Conservation (phyloP, 1,140 invertebrate species). For the Cydia amplana region DNA sequence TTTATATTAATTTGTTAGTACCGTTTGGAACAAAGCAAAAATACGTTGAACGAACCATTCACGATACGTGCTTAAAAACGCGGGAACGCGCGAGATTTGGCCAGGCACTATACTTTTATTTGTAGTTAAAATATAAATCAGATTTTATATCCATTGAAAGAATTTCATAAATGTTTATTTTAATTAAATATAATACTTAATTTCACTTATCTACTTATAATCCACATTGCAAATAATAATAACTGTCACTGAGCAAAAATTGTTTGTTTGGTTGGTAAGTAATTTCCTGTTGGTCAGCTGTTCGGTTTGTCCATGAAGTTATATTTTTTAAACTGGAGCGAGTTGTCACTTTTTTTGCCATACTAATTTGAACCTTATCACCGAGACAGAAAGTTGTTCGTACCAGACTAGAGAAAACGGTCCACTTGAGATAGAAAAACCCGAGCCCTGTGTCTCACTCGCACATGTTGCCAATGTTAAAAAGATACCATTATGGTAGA, state of each 20-base stretch:
- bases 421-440: no score
- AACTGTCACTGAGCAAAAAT: background rate
- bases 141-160: background rate
- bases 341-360: no score
- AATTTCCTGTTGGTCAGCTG: constrained; percentile 6
- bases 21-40: background rate
- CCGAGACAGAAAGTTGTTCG: no score
- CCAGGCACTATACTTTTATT: background rate
- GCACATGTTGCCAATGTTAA: no score
- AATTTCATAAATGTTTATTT: no score
- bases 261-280: background rate
- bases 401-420: no score
- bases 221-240: background rate
- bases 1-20: background rate
- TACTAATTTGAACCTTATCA: no score
- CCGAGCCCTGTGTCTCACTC: no score
- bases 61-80: background rate
- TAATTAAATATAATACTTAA: background rate
- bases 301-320: background rate
- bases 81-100: background rate
- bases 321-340: no score
- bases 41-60: constrained; percentile 24
- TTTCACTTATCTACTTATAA: background rate
- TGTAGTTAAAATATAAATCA: background rate
- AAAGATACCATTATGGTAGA: no score